Conservation (phyloP, 2,797 vertebrate species). For the Lophura swinhoii region DNA sequence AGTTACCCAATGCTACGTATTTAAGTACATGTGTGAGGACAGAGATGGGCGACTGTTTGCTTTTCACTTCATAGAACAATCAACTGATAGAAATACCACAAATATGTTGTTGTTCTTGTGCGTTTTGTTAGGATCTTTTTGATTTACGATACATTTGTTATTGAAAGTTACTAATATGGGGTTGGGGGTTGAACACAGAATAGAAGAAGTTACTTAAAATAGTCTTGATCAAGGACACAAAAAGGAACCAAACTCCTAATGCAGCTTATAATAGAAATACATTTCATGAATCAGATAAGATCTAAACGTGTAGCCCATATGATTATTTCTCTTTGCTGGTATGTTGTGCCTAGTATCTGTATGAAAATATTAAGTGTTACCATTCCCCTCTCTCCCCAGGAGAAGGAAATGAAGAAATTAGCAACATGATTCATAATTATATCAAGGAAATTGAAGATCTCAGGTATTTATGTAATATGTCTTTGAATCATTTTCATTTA, state of each 20-base stretch:
- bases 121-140: not conserved
- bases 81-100: not conserved
- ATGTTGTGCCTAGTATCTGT: not conserved
- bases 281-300: not conserved
- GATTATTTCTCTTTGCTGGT: not conserved
- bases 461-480: constrained; percentile 80
- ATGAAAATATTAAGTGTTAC: not conserved
- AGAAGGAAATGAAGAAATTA: constrained; percentile 95
- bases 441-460: constrained; percentile 98
- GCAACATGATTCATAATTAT: constrained; percentile 96
- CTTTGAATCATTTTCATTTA: not conserved
- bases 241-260: not conserved
- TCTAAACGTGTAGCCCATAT: not conserved
- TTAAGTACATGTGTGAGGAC: not conserved
- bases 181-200: not conserved
- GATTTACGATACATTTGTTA: not conserved
- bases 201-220: not conserved
- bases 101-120: not conserved
- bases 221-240: not conserved
- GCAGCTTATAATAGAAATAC: not conserved
- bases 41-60: not conserved
- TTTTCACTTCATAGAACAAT: not conserved
- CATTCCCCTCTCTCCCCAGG: constrained; percentile 64
- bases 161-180: not conserved
- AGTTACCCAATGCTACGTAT: not conserved